Base-by-base conservation (phyloP, 2,888 invertebrate genomes). In the Autographa gamma region DNA sequence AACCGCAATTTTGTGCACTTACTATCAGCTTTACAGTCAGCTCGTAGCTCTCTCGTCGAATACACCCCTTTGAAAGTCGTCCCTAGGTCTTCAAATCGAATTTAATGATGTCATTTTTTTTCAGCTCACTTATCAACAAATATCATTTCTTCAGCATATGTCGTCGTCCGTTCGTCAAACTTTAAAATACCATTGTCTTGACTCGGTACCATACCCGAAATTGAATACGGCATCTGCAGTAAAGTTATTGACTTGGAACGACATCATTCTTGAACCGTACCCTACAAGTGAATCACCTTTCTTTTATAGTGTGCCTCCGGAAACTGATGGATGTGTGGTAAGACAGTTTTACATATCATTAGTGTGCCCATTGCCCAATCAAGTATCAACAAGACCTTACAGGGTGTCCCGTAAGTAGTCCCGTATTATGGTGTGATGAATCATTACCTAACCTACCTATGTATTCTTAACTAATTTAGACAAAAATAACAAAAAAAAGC, bases 181-280 rank as follows among this genome's bases (percentile, higher is more conserved):
- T 0, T 71, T 89, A 19, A 80, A 79, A 65, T 85, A 82, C 34
- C 73, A 87, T 52, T 88, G 88, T 34, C 38, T 74, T 0, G 77
- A 88, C 32, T 85, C 85, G 0, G 73, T 71, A 16, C 79, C 84
- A 0, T 75, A 74, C 8, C 58, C 59, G 5, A 65, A 48, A 63
- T 5, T 25, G 6, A 63, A 82, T 41, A 43, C 62, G 5, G 31
- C 65, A 0, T 48, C 69, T 6, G 69, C 83, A 0, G 34, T 86
- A 9, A 68, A 76, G 25, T 61, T 89, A 18, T 70, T 85, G 58
- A 71, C 84, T 4, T 85, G 84, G 83, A 85, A 85, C 60, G 88
- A 86, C 32, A 25, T 74, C 0, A 11, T 73, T 7, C 75, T 86
- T 14, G 86, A 82, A 5, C 83, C 82, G 6, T 25, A 61, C 2